Evolutionary conservation across 2,888 invertebrate species (phyloP), one percentile per base, ranked within the genome.

Genomic region (Phortica magna): DNA sequence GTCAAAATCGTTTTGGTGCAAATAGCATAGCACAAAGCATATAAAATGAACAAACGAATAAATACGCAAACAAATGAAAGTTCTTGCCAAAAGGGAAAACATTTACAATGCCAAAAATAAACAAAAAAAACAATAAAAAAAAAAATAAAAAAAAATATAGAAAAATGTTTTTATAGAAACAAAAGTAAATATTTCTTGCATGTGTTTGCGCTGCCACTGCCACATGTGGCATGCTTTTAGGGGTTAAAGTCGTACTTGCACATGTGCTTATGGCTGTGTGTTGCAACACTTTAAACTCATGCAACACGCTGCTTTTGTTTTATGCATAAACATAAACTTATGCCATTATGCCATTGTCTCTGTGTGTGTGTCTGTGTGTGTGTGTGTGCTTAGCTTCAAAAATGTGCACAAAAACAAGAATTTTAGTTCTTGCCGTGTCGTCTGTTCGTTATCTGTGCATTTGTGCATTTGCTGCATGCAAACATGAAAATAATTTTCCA

Each of bases 401-500:
- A 76, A 61, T 61, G 22, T 19, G 5, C 5, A 3, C 19, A 2
- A 61, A 61, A 78, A 75, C 72, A 75, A 78, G 75, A 74, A 77
- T 77, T 73, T 77, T 68, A 74, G 74, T 77, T 61, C 78, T 75
- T 78, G 77, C 70, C 72, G 76, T 55, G 41, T 74, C 61, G 53
- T 65, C n/a, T 41, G 85, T 84, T 48, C 14, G 48, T 48, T 48
- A 48, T 48, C 10, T 48, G 48, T 64, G 14, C 64, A 31, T 31
- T 22, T 64, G 64, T 39, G 64, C 10, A 22, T 61, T 61, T 61
- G 31, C n/a, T 64, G 86, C 86, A 85, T 84, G 87, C 84, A 80
- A 83, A 80, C 73, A 79, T 87, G 84, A 80, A 31, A 79, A 85
- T 85, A 82, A 87, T 81, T 84, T 84, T 78, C 48, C 75, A 75